Conservation (phyloP, 2,797 vertebrate genomes). For the Botia kubotai region DNA sequence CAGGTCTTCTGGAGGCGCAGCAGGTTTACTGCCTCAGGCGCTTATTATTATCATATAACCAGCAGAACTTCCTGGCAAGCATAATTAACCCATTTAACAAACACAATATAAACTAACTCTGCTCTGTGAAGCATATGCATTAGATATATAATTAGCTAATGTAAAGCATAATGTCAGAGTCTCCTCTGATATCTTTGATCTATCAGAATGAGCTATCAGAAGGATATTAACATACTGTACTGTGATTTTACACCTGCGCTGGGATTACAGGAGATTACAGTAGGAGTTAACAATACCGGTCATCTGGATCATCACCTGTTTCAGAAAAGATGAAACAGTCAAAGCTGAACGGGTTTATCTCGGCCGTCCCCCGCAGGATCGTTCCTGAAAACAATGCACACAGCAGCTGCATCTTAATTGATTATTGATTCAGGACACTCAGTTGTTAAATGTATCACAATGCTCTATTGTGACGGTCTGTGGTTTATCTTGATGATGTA, state of each 20-base stretch:
- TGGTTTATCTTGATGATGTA: not conserved
- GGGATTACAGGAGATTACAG: too few relatives aligned
- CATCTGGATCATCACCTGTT: too few relatives aligned
- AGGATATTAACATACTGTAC: not conserved
- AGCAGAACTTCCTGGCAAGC: not conserved
- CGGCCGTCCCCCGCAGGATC: too few relatives aligned
- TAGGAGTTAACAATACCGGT: not conserved
- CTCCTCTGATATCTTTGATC: not conserved
- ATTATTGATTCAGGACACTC: not conserved
- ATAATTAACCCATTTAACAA: constrained; percentile 2
- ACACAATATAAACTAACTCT: not conserved
- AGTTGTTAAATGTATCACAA: not conserved
- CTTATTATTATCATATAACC: not conserved
- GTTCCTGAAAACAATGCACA: not conserved
- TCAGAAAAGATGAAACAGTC: too few relatives aligned
- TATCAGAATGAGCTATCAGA: constrained; percentile 1
- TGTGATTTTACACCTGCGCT: not conserved
- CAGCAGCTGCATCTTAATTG: not conserved
- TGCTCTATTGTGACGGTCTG: constrained; percentile 6
- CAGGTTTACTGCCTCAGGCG: constrained; percentile 2
- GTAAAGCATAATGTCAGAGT: too few relatives aligned
- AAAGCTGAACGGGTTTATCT: too few relatives aligned
- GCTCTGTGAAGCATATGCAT: not conserved
- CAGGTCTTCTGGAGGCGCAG: not conserved
- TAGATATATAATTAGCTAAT: not conserved